Percentiles rank a stretch among this genome's conserved stretches.
phyloP scores from a whole-genome alignment of 2,113 vertebrate genomes.

The Lasiurus borealis region DNA sequence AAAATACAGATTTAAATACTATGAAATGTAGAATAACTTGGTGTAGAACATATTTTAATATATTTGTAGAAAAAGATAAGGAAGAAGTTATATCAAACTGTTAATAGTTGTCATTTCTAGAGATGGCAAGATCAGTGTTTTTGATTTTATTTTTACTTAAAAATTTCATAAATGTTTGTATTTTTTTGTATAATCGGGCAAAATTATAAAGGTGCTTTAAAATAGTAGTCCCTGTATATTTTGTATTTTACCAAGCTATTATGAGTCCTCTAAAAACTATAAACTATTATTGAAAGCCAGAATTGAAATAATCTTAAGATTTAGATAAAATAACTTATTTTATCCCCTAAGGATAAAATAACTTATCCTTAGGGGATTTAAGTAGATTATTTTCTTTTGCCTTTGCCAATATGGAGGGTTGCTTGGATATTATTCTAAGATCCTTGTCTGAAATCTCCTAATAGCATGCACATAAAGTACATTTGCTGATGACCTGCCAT shows the following conservation, averaged over 20 bases:
- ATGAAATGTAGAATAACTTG: background rate
- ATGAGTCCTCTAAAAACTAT: conserved; percentile 10
- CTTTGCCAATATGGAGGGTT: background rate
- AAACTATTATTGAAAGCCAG: background rate
- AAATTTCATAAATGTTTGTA: background rate
- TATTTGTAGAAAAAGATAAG: conserved; percentile 8
- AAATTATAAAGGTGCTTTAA: conserved; percentile 13
- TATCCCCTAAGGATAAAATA: too few relatives aligned
- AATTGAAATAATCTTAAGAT: conserved; percentile 23
- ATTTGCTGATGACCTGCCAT: background rate
- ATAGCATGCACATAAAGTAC: background rate
- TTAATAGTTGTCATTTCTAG: background rate
- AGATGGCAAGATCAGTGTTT: conserved; percentile 18
- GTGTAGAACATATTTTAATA: background rate
- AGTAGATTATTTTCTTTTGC: background rate
- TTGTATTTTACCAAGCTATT: conserved; percentile 34
- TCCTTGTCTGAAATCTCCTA: background rate
- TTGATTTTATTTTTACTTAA: conserved; percentile 53
- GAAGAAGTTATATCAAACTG: background rate
- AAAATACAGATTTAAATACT: background rate
- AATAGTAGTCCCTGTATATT: conserved; percentile 17
- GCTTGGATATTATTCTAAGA: conserved; percentile 18
- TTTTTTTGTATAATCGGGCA: conserved; percentile 14
- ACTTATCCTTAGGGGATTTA: conserved; percentile 14
- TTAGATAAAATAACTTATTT: conserved; percentile 35